Percentiles rank a stretch among this genome's conserved stretches.
Evolutionary conservation across 2,113 vertebrate species (phyloP).

Genomic region (Gopherus evgoodei): DNA sequence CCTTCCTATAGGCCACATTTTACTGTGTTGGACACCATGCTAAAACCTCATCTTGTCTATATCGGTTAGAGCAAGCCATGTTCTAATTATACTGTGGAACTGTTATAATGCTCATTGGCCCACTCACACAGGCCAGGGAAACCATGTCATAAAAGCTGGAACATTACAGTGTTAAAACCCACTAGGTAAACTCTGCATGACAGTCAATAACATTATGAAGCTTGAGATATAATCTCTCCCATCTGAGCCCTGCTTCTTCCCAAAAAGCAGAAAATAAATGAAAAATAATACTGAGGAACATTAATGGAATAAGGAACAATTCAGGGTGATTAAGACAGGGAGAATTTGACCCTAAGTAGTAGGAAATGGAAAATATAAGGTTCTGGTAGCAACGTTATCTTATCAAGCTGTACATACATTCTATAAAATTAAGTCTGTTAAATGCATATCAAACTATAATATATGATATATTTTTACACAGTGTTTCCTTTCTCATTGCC

Average conservation of each 20-base stretch:
- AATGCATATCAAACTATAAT: not conserved
- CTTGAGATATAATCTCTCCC: not conserved
- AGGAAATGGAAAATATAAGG: not conserved
- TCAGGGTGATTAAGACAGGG: not conserved
- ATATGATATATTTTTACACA: not conserved
- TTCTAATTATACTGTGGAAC: not conserved
- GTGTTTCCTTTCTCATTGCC: not conserved
- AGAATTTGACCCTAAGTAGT: not conserved
- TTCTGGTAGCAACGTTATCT: not conserved
- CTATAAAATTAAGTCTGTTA: not conserved
- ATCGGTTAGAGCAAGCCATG: not conserved
- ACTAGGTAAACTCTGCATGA: not conserved
- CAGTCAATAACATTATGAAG: not conserved
- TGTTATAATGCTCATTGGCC: not conserved
- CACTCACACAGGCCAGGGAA: not conserved
- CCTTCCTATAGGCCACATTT: not conserved
- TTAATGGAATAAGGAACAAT: not conserved
- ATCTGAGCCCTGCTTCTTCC: not conserved
- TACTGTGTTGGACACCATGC: fast-evolving
- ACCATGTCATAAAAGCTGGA: not conserved
- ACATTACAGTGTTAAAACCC: not conserved
- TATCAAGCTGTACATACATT: not conserved
- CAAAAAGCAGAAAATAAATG: not conserved
- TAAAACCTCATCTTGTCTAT: not conserved
- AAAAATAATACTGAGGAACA: not conserved